phyloP scores from a whole-genome alignment of 92 coral and sea anemone genomes.

The Scolanthus callimorphus region DNA sequence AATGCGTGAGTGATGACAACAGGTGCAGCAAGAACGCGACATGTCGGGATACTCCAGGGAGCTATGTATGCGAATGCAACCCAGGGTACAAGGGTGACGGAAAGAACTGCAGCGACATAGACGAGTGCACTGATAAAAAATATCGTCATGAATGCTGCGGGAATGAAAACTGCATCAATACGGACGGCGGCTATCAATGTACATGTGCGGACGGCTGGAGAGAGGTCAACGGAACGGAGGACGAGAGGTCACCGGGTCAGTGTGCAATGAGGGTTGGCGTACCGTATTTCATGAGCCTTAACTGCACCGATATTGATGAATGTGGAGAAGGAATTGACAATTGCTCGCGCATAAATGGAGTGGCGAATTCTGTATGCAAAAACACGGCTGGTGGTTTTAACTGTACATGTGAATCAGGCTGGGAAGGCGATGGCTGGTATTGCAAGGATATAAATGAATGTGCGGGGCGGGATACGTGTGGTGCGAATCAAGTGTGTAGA shows the following conservation, averaged over 20 bases:
- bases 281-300: slow-evolving; percentile 2
- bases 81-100: too few species aligned
- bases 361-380: slow-evolving; percentile 35
- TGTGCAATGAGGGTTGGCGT: slow-evolving; percentile 8
- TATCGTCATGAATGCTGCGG: slow-evolving; percentile 34
- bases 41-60: too few species aligned
- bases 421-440: slow-evolving; percentile 55
- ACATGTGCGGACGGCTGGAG: slow-evolving; percentile 48
- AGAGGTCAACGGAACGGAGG: slow-evolving; percentile 5
- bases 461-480: slow-evolving; percentile 21
- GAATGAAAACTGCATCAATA: slow-evolving; percentile 50
- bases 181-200: slow-evolving; percentile 46
- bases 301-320: slow-evolving; percentile 48
- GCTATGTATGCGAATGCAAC: too few species aligned
- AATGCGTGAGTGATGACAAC: too few species aligned
- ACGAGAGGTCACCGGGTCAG: not conserved
- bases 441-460: slow-evolving; percentile 57
- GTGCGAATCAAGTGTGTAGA: slow-evolving; percentile 39
- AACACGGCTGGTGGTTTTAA: too few species aligned
- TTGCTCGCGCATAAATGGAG: slow-evolving; percentile 37
- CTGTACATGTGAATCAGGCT: slow-evolving; percentile 38
- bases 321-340: slow-evolving; percentile 44
- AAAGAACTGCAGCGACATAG: too few species aligned
- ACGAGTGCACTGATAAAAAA: not conserved
- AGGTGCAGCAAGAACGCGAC: too few species aligned